Percentiles rank a stretch among this genome's conserved stretches.
Conservation (phyloP, 2,113 vertebrate genomes). For the human region GRCh38 chr1:18361501-18362000, state of each 20-base stretch:
- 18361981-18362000: neutral
- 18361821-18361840: fast-evolving
- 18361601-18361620: too few relatives aligned
- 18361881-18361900: neutral
- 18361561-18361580: neutral
- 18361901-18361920: neutral
- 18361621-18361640: too few relatives aligned
- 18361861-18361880: fast-evolving
- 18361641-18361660: too few relatives aligned
- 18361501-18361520: neutral
- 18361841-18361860: fast-evolving
- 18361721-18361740: fast-evolving
- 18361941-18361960: fast-evolving
- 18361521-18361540: neutral
- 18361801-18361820: neutral
- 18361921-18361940: neutral
- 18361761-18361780: neutral
- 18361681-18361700: neutral
- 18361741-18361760: neutral
- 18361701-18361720: neutral
- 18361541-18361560: neutral
- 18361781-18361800: too few relatives aligned
- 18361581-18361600: neutral
- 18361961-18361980: fast-evolving
- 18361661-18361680: too few relatives aligned